Conservation (phyloP, 2,888 invertebrate genomes). For the Agonopterix heracliana region DNA sequence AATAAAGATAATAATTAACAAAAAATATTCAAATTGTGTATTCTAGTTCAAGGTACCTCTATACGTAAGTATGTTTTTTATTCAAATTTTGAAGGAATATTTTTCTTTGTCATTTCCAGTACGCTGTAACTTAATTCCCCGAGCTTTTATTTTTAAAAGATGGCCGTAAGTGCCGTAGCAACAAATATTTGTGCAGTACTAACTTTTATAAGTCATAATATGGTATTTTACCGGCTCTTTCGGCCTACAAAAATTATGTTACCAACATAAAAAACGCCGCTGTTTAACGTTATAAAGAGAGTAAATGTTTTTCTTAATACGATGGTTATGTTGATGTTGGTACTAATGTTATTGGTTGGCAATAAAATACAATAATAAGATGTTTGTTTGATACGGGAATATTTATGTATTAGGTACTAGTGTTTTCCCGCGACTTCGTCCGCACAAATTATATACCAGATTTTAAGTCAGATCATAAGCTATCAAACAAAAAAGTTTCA, state of each 20-base stretch:
- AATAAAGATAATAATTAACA: no score
- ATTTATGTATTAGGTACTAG: no score
- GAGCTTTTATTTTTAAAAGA: slow-evolving; percentile 26
- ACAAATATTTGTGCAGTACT: slow-evolving; percentile 39
- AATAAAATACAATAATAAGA: neutral
- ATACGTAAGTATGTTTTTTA: no score
- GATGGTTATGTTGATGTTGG: neutral
- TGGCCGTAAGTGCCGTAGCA: slow-evolving; percentile 25
- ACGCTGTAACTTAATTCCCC: neutral
- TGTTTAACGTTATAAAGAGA: slow-evolving; percentile 3
- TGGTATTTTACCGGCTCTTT: slow-evolving; percentile 29
- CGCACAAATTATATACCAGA: no score
- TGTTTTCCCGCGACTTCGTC: no score
- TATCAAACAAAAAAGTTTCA: no score
- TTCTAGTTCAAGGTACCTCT: no score
- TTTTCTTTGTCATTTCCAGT: slow-evolving; percentile 3
- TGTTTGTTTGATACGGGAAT: neutral
- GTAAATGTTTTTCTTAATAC: slow-evolving; percentile 4
- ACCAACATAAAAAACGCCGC: slow-evolving; percentile 3
- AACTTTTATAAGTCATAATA: slow-evolving; percentile 34
- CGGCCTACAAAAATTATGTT: slow-evolving; percentile 1
- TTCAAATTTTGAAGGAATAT: neutral
- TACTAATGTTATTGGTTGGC: no score
- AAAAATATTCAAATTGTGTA: no score
- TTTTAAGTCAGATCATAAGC: no score